Evolutionary conservation across 2,888 invertebrate genomes (phyloP).

Genomic region (Phalangium opilio): DNA sequence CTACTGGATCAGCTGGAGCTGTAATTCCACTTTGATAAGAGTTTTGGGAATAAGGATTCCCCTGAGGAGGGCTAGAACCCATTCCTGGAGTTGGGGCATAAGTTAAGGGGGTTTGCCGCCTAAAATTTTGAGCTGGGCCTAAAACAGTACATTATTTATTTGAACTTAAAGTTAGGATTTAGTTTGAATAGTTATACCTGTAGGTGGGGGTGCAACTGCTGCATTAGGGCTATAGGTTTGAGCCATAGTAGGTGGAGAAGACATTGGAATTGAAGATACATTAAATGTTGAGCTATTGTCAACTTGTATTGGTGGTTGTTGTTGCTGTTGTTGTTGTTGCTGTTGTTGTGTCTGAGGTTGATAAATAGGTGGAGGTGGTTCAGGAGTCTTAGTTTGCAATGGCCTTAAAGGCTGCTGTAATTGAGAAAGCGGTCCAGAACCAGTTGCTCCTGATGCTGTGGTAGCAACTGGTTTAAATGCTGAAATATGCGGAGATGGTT

Average conservation of each 20-base stretch:
- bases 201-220: background rate
- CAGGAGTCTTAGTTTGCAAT: background rate
- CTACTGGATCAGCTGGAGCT: background rate
- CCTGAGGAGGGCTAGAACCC: background rate
- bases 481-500: too few species aligned
- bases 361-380: background rate
- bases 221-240: background rate
- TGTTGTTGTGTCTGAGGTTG: too few species aligned
- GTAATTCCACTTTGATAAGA: background rate
- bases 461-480: background rate
- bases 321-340: too few species aligned
- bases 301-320: too few species aligned
- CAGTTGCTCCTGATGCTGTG: background rate
- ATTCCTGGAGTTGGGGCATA: conserved; percentile 3
- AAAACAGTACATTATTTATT: background rate
- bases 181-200: background rate
- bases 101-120: background rate
- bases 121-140: conserved; percentile 4
- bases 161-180: too few species aligned
- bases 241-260: background rate
- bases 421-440: background rate
- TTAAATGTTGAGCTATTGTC: background rate
- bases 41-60: background rate
- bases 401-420: conserved; percentile 1
- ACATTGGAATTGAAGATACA: background rate